Percentiles rank a stretch among this genome's conserved stretches.
Conservation (phyloP, 2,888 invertebrate genomes). For the Punctoribates punctum region DNA sequence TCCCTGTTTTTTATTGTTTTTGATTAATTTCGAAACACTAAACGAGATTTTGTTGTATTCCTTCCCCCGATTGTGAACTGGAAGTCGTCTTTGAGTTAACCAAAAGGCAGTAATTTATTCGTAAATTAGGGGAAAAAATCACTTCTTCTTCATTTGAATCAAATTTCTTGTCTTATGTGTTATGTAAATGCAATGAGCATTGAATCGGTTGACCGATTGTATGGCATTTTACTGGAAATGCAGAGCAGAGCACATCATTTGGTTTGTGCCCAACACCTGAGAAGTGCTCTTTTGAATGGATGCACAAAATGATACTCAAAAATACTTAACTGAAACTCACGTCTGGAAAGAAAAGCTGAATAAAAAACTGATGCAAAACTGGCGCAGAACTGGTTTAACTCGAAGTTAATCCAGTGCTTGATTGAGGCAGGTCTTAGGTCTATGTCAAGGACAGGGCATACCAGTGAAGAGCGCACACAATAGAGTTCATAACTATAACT, state of each 20-base stretch:
- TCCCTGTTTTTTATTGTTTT: no score
- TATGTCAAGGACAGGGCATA: conserved; percentile 29
- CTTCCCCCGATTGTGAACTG: no score
- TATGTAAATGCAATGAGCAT: conserved; percentile 24
- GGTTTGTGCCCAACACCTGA: neutral
- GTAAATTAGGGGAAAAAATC: neutral
- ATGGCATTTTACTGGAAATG: neutral
- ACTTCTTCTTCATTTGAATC: neutral
- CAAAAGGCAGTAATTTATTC: conserved; percentile 12
- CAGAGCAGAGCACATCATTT: neutral
- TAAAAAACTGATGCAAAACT: conserved; percentile 10
- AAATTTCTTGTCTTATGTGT: neutral
- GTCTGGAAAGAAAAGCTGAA: neutral
- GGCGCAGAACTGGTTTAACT: conserved; percentile 28
- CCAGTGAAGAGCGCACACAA: conserved; percentile 1
- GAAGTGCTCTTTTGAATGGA: conserved; percentile 7
- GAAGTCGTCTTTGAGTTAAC: no score
- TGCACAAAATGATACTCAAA: conserved; percentile 25
- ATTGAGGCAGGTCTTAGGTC: neutral
- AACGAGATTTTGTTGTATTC: no score
- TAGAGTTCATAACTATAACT: conserved; percentile 32
- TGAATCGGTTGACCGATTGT: conserved; percentile 33
- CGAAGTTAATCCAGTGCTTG: conserved; percentile 10
- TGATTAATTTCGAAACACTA: no score
- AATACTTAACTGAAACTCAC: conserved; percentile 3